phyloP scores from a whole-genome alignment of 2,797 vertebrate genomes.

The Clarias platycephalus region DNA sequence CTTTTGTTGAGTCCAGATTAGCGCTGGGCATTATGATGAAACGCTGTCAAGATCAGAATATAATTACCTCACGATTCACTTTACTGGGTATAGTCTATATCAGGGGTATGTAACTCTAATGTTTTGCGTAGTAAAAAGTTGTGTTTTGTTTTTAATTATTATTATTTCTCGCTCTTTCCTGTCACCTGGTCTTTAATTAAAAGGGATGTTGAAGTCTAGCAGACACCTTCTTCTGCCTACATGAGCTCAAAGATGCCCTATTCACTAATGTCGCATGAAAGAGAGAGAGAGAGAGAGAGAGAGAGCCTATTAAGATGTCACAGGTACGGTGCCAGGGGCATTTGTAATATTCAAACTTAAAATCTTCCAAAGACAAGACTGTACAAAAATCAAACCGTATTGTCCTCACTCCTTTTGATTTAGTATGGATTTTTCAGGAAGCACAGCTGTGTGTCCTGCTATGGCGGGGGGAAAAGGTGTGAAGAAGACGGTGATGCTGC shows the following conservation, averaged over 20 bases:
- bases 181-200: neutral
- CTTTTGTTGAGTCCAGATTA: constrained; percentile 1
- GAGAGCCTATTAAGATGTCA: neutral
- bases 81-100: neutral
- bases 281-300: no score
- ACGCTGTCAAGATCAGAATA: neutral
- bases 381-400: neutral
- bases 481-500: constrained; percentile 35
- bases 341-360: neutral
- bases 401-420: neutral
- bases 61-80: neutral
- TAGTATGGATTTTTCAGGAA: neutral
- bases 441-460: constrained; percentile 15
- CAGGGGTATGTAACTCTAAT: neutral
- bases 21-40: neutral
- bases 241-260: neutral
- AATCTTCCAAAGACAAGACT: neutral
- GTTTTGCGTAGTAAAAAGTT: neutral
- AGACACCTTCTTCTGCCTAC: neutral
- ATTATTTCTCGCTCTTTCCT: neutral
- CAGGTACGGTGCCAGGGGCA: neutral
- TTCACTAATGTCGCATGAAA: neutral
- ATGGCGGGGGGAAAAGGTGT: neutral
- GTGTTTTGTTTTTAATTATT: neutral
- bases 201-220: neutral